These are phyloP conservation scores for Prietella phreatophila DNA, from an alignment of 2,113 vertebrate genomes.

Conservation along the genomic window DNA sequence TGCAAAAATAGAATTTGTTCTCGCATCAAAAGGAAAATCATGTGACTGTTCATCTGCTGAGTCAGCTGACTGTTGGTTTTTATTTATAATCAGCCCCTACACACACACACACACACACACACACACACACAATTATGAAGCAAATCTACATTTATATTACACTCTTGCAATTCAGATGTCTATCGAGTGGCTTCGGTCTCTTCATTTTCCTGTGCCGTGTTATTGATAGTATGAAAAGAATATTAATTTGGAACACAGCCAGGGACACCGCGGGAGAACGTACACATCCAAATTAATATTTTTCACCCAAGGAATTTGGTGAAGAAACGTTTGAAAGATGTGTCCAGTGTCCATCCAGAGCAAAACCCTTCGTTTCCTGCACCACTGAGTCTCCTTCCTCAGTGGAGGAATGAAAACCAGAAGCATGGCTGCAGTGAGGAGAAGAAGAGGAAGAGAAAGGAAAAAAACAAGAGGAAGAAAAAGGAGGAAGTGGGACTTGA, in stretches of 20 bases:
- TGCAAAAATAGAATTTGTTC: constrained; percentile 54
- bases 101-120: constrained; percentile 7
- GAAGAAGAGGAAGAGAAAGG: neutral
- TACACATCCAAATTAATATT: neutral
- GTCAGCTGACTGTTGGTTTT: constrained; percentile 38
- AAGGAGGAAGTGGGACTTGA: neutral
- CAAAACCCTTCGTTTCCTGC: neutral
- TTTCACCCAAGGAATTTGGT: neutral
- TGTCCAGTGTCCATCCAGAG: no score
- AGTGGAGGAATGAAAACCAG: neutral
- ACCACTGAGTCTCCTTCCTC: no score
- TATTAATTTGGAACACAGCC: constrained; percentile 42
- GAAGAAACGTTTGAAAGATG: neutral
- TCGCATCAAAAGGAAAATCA: constrained; percentile 47
- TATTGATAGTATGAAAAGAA: constrained; percentile 46
- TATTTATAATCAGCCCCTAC: constrained; percentile 38
- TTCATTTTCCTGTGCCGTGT: constrained; percentile 20
- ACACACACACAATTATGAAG: neutral
- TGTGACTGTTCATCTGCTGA: constrained; percentile 39
- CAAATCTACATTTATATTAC: constrained; percentile 44
- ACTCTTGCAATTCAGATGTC: constrained; percentile 19
- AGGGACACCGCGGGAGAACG: neutral
- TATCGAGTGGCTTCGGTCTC: constrained; percentile 40
- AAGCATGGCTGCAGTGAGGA: neutral
- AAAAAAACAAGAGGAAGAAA: neutral